Evolutionary conservation across 2,113 vertebrate species (phyloP), one percentile per base, ranked within the genome.

Genomic region (Mungos mungo): DNA sequence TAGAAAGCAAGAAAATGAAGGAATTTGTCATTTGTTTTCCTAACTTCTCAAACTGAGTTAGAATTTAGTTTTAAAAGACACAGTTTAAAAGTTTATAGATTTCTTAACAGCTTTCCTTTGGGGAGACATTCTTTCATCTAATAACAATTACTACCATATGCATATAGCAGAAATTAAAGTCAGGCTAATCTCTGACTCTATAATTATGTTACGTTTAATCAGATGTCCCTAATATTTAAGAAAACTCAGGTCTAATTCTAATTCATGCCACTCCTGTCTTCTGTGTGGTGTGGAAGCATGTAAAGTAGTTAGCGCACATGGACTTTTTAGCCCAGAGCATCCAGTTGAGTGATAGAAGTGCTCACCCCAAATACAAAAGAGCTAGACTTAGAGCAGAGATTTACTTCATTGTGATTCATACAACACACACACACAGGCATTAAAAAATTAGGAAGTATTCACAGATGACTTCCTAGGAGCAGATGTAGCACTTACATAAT

Each of bases 381-480:
- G 14, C 33, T 66, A n/a, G 21, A 63, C 60, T 45, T 47, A 76
- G 12, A 86, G 25, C 2, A 86, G 7, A 27, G 41, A 57, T 50
- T 83, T 9, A n/a, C 45, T 97, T 74, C 19, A 23, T 79, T 93
- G 45, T 60, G 2, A 95, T 69, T 93, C 68, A 68, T 60, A 66
- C 2, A 52, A 85, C 69, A 91, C 45, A 80, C 45, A 80, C 10
- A 45, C 4, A 5, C 11, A 89, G n/a, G 7, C 81, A 76, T 93
- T 88, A 71, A 96, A 89, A 96, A 68, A 89, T 88, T 71, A 88
- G 15, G 54, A 80, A 54, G 15, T 31, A 27, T 87, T 96, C 92
- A 80, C 65, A 66, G 41, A 91, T 86, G 81, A 91, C 72, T 93
- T 96, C 79, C 52, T 47, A 85, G 57, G 19, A 93, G 10, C 82